Conservation (phyloP, 2,888 invertebrate species). For the Drosophila neonasuta region DNA sequence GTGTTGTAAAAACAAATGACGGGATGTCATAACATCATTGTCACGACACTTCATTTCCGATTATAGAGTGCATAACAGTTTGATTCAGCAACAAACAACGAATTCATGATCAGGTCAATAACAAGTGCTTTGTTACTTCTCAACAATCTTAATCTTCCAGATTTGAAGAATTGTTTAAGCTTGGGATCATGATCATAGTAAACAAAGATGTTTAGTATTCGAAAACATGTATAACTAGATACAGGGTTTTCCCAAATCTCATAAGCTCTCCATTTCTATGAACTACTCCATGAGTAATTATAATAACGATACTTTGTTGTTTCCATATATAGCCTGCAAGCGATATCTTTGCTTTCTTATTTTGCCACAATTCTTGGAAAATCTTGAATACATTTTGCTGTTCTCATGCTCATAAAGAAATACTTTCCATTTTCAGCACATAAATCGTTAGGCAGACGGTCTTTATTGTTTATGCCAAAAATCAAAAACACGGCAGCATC, state of each 20-base stretch:
- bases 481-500: conserved; percentile 50
- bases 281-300: neutral
- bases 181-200: neutral
- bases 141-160: neutral
- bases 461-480: conserved; percentile 59
- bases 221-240: neutral
- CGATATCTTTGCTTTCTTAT: conserved; percentile 2
- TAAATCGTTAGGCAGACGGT: conserved; percentile 42
- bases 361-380: neutral
- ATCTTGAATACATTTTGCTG: neutral
- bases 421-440: conserved; percentile 48
- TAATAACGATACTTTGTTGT: neutral
- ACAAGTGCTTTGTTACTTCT: neutral
- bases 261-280: neutral
- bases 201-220: neutral
- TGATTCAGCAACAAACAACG: neutral
- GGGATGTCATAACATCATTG: conserved; percentile 14
- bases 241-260: neutral
- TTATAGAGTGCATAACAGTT: neutral
- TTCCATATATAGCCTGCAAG: neutral
- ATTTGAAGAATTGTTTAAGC: neutral
- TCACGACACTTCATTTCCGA: conserved; percentile 9
- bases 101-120: neutral
- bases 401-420: conserved; percentile 23
- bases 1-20: conserved; percentile 9